Base-by-base conservation (phyloP, 2,888 invertebrate species). In the Dicranocentrus wangi region DNA sequence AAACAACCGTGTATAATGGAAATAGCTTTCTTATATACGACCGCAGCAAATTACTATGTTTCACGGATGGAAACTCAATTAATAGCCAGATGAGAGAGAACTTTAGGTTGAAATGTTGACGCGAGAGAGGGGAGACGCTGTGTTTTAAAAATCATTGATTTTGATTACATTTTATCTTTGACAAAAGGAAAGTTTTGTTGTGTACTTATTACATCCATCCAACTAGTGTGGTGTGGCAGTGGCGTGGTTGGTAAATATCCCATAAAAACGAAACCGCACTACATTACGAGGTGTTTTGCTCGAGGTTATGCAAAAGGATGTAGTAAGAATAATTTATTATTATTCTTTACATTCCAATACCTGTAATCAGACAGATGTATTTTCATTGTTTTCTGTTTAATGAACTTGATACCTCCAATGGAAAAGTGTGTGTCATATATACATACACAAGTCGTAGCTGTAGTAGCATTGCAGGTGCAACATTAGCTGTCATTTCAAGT, bases 221-320 rank as follows among this genome's bases (percentile, higher is more conserved):
- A n/a, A n/a, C n/a, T n/a, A n/a, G n/a, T n/a, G n/a, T n/a, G n/a
- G n/a, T n/a, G n/a, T n/a, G n/a, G n/a, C n/a, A n/a, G n/a, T n/a
- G n/a, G n/a, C n/a, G n/a, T n/a, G n/a, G n/a, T n/a, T n/a, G n/a
- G n/a, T n/a, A 15, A 10, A 47, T 17, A 47, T 7, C 17, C n/a
- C 8, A 47, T 47, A 21, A 21, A 3, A 53, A 53, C 21, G 53
- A 53, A 21, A 53, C 53, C 53, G 21, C 53, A 21, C 5, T 5
- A 21, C n/a, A n/a, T n/a, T n/a, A n/a, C n/a, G n/a, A n/a, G 47
- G 3, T 32, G 10, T 10, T 15, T 47, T 47, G 47, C 47, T 47
- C n/a, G 47, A 47, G n/a, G 47, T 47, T 47, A 47, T n/a, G 47
- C n/a, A 47, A 32, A 47, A 47, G 47, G 47, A 47, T 47, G 15